phyloP scores from a whole-genome alignment of 2,888 invertebrate genomes.

The Eurois occulta region DNA sequence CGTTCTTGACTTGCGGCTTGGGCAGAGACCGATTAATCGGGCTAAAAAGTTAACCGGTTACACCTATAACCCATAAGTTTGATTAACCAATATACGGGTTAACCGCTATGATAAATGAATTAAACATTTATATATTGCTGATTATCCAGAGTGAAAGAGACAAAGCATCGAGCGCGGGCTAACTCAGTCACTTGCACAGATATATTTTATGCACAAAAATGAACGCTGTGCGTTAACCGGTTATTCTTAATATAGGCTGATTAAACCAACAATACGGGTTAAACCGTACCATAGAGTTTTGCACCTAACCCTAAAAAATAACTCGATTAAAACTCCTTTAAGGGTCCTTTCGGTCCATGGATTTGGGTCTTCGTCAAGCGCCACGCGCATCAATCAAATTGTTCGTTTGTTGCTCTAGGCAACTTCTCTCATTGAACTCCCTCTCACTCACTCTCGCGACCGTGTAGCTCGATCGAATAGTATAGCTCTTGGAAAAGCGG shows the following conservation, averaged over 20 bases:
- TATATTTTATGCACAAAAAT: neutral
- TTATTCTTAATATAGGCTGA: neutral
- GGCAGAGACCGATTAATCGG: neutral
- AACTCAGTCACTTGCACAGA: neutral
- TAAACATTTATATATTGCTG: neutral
- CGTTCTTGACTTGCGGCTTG: neutral
- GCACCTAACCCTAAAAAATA: no score
- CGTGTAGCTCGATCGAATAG: neutral
- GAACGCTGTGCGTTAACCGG: neutral
- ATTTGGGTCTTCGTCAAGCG: no score
- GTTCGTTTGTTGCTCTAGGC: no score
- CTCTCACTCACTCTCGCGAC: neutral
- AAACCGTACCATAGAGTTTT: neutral
- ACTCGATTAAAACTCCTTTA: no score
- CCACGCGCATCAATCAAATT: no score
- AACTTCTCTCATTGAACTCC: neutral
- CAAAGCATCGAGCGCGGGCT: neutral
- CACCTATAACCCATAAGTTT: no score
- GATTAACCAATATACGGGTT: neutral
- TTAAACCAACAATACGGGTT: neutral
- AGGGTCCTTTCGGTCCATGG: no score
- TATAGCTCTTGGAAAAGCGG: neutral
- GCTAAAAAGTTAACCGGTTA: neutral
- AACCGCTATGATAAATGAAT: neutral
- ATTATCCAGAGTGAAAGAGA: neutral